Evolutionary conservation across 2,113 vertebrate genomes (phyloP).

Genomic region (Corythoichthys intestinalis): DNA sequence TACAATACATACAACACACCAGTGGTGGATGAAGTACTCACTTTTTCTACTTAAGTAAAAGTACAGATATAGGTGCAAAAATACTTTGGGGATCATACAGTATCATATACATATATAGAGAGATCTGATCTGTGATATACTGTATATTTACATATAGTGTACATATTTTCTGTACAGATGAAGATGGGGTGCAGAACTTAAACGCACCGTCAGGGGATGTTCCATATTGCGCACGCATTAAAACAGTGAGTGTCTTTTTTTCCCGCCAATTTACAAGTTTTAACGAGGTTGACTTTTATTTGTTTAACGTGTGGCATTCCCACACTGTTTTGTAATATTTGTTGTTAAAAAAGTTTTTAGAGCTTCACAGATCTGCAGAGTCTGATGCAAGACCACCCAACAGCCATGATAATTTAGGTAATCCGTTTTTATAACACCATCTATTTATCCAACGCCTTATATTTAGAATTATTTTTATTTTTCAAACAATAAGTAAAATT

Average conservation of each 20-base stretch:
- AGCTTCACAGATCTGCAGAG: not conserved
- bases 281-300: not conserved
- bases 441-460: not conserved
- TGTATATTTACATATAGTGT: too few relatives aligned
- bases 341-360: slow-evolving; percentile 4
- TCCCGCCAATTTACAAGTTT: too few relatives aligned
- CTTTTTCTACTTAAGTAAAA: not conserved
- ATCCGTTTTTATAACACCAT: not conserved
- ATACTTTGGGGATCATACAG: too few relatives aligned
- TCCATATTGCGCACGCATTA: not conserved
- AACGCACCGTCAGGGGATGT: not conserved
- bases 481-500: too few relatives aligned
- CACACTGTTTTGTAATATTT: not conserved
- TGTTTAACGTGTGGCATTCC: not conserved
- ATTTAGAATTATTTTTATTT: too few relatives aligned
- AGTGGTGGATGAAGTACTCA: too few relatives aligned
- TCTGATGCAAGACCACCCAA: not conserved
- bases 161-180: not conserved
- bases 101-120: too few relatives aligned
- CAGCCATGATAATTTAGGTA: slow-evolving; percentile 6
- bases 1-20: not conserved
- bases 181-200: not conserved
- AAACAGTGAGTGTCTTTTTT: slow-evolving; percentile 5
- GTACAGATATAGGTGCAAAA: not conserved
- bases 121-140: too few relatives aligned